phyloP scores from a whole-genome alignment of 2,888 invertebrate genomes.

The Volucella zonaria region DNA sequence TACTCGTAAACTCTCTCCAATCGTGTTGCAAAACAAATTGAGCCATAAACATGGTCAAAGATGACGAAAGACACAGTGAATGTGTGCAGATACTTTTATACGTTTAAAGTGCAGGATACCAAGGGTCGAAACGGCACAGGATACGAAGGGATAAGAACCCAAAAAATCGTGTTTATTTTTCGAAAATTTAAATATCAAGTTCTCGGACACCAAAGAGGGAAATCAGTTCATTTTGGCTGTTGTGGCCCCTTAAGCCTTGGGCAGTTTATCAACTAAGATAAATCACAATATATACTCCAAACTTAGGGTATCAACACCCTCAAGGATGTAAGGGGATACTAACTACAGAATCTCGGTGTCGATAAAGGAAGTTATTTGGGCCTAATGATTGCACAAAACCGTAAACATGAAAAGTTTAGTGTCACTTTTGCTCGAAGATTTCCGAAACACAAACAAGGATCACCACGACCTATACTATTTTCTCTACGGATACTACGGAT shows the following conservation, averaged over 20 bases:
- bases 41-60: slow-evolving; percentile 64
- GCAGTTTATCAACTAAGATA: slow-evolving; percentile 64
- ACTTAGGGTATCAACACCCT: slow-evolving; percentile 44
- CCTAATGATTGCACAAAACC: slow-evolving; percentile 68
- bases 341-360: slow-evolving; percentile 53
- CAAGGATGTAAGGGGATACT: slow-evolving; percentile 63
- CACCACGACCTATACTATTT: neutral
- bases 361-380: slow-evolving; percentile 65
- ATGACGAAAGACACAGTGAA: slow-evolving; percentile 38
- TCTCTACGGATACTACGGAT: too few relatives aligned
- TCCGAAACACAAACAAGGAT: slow-evolving; percentile 43
- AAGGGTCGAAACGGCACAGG: too few relatives aligned
- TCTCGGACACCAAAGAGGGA: slow-evolving; percentile 37
- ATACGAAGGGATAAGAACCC: slow-evolving; percentile 16
- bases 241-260: slow-evolving; percentile 16
- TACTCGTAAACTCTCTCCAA: too few relatives aligned
- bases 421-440: slow-evolving; percentile 50
- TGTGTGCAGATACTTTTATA: slow-evolving; percentile 49
- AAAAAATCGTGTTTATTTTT: slow-evolving; percentile 42
- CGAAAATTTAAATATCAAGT: slow-evolving; percentile 69
- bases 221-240: slow-evolving; percentile 56
- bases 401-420: slow-evolving; percentile 72
- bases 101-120: slow-evolving; percentile 46
- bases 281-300: slow-evolving; percentile 63
- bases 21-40: slow-evolving; percentile 31